A percentile compares a stretch with the other conserved stretches of the same genome.
Conservation (phyloP, 64 coral and sea anemone species). For the Montipora sp. region DNA sequence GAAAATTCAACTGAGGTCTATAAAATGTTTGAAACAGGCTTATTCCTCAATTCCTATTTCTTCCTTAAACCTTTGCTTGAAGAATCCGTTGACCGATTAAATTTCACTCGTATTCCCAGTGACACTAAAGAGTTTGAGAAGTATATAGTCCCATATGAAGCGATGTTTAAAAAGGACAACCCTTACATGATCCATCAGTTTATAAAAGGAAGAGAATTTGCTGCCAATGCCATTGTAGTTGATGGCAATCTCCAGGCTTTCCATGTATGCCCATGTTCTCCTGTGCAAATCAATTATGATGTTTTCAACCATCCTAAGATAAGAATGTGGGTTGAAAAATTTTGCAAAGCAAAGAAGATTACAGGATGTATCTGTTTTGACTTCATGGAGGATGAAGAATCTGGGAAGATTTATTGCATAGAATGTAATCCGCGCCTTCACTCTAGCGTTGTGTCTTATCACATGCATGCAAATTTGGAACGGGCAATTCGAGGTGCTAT, state of each 20-base stretch:
- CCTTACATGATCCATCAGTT: constrained; percentile 59
- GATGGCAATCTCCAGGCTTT: constrained; percentile 40
- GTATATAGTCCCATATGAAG: constrained; percentile 13
- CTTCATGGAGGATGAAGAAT: constrained; percentile 48
- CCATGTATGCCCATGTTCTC: constrained; percentile 31
- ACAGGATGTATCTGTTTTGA: constrained; percentile 57
- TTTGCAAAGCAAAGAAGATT: constrained; percentile 62
- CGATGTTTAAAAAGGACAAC: constrained; percentile 6
- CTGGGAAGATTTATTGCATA: constrained; percentile 61
- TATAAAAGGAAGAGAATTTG: constrained; percentile 52
- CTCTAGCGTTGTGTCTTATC: constrained; percentile 20
- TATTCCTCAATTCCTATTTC: constrained; percentile 47
- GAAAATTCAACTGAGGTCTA: constrained; percentile 6
- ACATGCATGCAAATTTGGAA: constrained; percentile 45
- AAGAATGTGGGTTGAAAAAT: constrained; percentile 38
- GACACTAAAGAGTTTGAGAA: constrained; percentile 40
- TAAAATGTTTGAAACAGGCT: neutral
- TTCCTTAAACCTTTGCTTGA: constrained; percentile 53
- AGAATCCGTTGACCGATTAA: constrained; percentile 18
- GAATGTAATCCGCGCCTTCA: constrained; percentile 74
- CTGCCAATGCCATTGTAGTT: constrained; percentile 33
- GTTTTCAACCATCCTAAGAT: constrained; percentile 19
- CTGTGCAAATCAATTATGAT: constrained; percentile 57
- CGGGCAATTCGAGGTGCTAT: constrained; percentile 29
- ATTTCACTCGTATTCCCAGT: constrained; percentile 54